These are phyloP conservation scores for Pentalonia nigronervosa DNA, from an alignment of 1,140 invertebrate genomes.

Conservation along the genomic window DNA sequence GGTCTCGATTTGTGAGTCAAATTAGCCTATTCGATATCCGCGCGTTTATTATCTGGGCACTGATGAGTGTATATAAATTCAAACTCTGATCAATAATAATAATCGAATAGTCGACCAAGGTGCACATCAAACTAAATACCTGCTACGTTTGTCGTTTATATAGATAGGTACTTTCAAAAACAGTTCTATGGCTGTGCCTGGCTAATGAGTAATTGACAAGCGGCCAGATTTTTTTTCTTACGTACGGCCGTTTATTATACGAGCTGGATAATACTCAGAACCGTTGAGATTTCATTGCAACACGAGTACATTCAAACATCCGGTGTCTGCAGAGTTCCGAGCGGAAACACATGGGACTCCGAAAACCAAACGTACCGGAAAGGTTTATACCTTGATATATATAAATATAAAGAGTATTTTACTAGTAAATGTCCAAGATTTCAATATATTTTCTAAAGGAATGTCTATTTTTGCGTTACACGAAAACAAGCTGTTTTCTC, in stretches of 20 bases:
- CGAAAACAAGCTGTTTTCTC: neutral
- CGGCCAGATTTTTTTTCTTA: neutral
- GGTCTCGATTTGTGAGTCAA: neutral
- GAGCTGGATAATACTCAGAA: neutral
- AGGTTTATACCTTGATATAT: neutral
- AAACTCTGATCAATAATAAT: neutral
- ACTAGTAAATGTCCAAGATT: neutral
- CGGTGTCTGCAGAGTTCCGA: neutral
- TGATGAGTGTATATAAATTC: neutral
- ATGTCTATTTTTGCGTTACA: neutral
- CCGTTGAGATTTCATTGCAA: neutral
- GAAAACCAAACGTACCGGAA: slow-evolving; percentile 5
- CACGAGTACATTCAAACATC: neutral
- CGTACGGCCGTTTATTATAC: neutral
- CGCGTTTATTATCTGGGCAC: neutral
- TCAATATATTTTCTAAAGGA: slow-evolving; percentile 3
- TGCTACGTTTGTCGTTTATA: neutral
- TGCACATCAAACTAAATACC: neutral
- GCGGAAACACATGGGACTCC: slow-evolving; percentile 6
- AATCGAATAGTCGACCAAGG: neutral
- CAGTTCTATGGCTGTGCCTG: neutral
- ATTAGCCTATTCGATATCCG: neutral
- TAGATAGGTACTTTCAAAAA: neutral
- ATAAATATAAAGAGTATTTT: neutral
- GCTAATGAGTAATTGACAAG: neutral